Percentiles rank a stretch among this genome's conserved stretches.
These are phyloP conservation scores for Cariama cristata DNA, from an alignment of 2,113 vertebrate species.

Conservation along the genomic window DNA sequence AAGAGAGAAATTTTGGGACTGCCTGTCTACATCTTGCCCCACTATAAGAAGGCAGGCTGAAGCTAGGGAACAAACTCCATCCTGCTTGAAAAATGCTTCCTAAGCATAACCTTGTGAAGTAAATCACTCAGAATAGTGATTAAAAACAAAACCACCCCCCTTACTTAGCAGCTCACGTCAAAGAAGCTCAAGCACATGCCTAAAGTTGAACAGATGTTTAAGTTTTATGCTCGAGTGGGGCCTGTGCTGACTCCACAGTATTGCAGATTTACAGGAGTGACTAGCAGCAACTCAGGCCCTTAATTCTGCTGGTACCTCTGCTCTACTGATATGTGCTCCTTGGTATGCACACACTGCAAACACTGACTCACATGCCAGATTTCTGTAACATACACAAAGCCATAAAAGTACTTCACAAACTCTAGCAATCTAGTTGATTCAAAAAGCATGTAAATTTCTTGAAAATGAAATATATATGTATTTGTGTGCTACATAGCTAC, in stretches of 20 bases:
- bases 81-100: not conserved
- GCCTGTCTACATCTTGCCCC: not conserved
- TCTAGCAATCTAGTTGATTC: not conserved
- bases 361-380: not conserved
- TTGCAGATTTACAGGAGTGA: not conserved
- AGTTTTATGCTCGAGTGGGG: not conserved
- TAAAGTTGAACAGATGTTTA: constrained; percentile 52
- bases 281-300: not conserved
- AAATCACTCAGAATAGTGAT: not conserved
- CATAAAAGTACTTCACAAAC: constrained; percentile 21
- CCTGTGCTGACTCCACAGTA: constrained; percentile 40
- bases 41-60: not conserved
- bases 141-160: not conserved
- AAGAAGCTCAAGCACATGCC: constrained; percentile 10
- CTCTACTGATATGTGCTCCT: not conserved
- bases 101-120: not conserved
- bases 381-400: not conserved
- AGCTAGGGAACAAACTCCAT: not conserved
- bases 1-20: not conserved
- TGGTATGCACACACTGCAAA: constrained; percentile 1
- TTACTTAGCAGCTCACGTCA: not conserved
- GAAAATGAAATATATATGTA: not conserved
- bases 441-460: not conserved
- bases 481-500: not conserved
- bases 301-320: not conserved